Conservation (phyloP, 2,797 vertebrate genomes). For the Sphaeramia orbicularis region DNA sequence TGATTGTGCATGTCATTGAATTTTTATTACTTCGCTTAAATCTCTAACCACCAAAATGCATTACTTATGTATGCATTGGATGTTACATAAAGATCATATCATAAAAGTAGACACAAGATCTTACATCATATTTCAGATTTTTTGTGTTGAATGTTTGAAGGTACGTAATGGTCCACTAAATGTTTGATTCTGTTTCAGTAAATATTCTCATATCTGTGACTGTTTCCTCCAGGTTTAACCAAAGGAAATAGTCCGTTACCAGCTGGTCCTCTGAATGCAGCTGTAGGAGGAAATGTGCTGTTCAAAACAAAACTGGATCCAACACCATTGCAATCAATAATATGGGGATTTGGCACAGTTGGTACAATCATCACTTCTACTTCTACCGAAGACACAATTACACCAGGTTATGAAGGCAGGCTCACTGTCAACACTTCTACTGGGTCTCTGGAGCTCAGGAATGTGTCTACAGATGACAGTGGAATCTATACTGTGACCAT, state of each 20-base stretch:
- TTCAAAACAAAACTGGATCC: slow-evolving; percentile 24
- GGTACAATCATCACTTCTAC: not conserved
- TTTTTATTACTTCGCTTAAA: too few species aligned
- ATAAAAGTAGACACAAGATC: too few species aligned
- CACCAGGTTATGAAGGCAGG: not conserved
- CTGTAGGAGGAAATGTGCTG: slow-evolving; percentile 9
- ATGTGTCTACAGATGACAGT: slow-evolving; percentile 36
- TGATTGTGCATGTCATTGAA: not conserved
- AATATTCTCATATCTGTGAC: too few species aligned
- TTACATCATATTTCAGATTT: too few species aligned
- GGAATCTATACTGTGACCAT: not conserved
- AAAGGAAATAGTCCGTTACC: slow-evolving; percentile 50
- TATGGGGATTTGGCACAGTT: not conserved
- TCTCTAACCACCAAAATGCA: too few species aligned
- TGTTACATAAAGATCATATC: too few species aligned
- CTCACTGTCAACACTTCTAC: not conserved
- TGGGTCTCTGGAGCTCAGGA: slow-evolving; percentile 6
- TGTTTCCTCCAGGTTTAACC: slow-evolving; percentile 51
- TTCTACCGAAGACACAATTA: not conserved
- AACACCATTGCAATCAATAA: rapidly evolving
- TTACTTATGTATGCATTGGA: too few species aligned
- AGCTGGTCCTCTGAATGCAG: slow-evolving; percentile 5
- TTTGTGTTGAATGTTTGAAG: too few species aligned
- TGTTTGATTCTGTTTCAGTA: too few species aligned
- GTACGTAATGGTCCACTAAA: too few species aligned